Base-by-base conservation (phyloP, 2,113 vertebrate species). In the Suricata suricatta region DNA sequence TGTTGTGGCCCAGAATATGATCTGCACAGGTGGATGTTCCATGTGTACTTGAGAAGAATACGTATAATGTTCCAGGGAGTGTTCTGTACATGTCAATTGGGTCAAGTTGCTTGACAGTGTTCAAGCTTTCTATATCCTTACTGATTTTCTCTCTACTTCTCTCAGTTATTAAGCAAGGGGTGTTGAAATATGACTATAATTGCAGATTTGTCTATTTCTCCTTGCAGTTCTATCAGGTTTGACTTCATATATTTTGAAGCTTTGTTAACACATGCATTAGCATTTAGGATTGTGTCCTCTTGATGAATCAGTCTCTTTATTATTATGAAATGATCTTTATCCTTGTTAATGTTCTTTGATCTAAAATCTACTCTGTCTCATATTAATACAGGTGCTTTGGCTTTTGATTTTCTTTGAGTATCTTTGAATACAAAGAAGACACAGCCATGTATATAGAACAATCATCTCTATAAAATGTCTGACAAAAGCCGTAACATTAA, bases 301-400 rank as follows among this genome's bases (percentile, higher is more conserved):
- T 54, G 81, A 90, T 29, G 14, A 95, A 79, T 25, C 54, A 57
- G 9, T 86, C 72, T 76, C 14, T 77, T 76, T 71, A 77, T 90
- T 69, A 94, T 54, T 69, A 71, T 44, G 23, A 88, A 95, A 81
- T 85, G 19, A 83, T 89, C 38, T 91, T 83, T 44, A 89, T 68
- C 63, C 27, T 90, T 66, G 23, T 9, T 35, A 89, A 77, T 93
- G 60, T 81, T 91, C 29, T 92, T 95, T 92, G 63, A 31, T 90
- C 64, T 93, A 50, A 83, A 94, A 85, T 88, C 69, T 82, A 90
- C 31, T 94, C 44, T 90, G 5, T 84, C 72, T 69, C n/a, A 76
- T 57, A 87, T 35, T 66, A 77, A 90, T 77, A 93, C 0, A 93
- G 41, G 2, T 63, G 77, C 6, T 76, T 80, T 13, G 66, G 14